Evolutionary conservation across 1,140 invertebrate genomes (phyloP).

Genomic region (Drosophila aff.): DNA sequence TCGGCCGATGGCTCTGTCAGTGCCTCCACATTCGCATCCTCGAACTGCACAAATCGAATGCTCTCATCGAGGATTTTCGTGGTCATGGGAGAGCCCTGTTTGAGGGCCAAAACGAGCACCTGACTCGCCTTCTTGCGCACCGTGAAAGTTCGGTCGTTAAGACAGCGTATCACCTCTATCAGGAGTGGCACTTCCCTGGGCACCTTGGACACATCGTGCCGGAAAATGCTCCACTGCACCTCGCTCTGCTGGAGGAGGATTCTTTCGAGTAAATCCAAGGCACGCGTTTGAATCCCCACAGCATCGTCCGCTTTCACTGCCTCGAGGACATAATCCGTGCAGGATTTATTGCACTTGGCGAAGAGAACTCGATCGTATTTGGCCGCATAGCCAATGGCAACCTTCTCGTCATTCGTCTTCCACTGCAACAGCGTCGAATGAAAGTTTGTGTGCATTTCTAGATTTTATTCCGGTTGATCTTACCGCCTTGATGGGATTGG

Average conservation of each 20-base stretch:
- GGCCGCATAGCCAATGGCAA: conserved; percentile 78
- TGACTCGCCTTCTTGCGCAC: conserved; percentile 77
- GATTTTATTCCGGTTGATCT: background rate
- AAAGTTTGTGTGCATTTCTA: background rate
- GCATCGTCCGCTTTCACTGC: conserved; percentile 70
- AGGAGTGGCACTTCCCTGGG: conserved; percentile 75
- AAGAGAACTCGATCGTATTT: conserved; percentile 82
- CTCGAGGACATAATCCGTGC: conserved; percentile 61
- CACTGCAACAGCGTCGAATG: conserved; percentile 62
- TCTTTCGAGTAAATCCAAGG: conserved; percentile 68
- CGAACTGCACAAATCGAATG: conserved; percentile 66
- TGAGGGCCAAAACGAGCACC: conserved; percentile 59
- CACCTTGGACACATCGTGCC: conserved; percentile 75
- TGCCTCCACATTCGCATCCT: conserved; percentile 45
- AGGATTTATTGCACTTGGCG: conserved; percentile 78
- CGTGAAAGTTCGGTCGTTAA: conserved; percentile 71
- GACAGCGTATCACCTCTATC: conserved; percentile 60
- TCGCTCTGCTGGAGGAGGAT: conserved; percentile 74
- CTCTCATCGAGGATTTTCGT: conserved; percentile 68
- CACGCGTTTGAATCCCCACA: conserved; percentile 63
- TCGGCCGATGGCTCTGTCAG: conserved; percentile 34
- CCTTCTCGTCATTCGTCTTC: conserved; percentile 68
- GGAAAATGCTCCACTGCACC: conserved; percentile 80
- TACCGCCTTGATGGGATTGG: conserved; percentile 72
- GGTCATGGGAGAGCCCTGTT: conserved; percentile 72